phyloP scores from a whole-genome alignment of 1,140 invertebrate genomes.

The Telenomus remus region DNA sequence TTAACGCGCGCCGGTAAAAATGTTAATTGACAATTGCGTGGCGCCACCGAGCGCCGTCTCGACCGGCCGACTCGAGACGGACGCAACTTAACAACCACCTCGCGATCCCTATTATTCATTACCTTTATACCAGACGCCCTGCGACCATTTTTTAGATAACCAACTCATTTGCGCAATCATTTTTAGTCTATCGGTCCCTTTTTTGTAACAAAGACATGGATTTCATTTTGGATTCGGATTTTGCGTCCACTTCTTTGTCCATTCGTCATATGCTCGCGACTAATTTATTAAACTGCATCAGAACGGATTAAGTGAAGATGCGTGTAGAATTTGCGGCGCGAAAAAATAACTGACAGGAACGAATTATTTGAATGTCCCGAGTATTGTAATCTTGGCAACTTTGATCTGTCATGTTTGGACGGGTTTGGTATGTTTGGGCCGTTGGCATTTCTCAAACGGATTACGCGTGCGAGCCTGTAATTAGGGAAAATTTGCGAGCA shows the following conservation, averaged over 20 bases:
- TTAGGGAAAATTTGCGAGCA: neutral
- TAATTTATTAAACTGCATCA: too few relatives aligned
- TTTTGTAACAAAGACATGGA: neutral
- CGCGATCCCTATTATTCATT: constrained; percentile 44
- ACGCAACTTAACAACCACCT: constrained; percentile 40
- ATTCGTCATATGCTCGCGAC: too few relatives aligned
- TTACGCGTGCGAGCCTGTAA: neutral
- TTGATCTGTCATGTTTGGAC: too few relatives aligned
- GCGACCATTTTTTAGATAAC: constrained; percentile 37
- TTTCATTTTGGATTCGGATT: neutral
- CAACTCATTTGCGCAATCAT: constrained; percentile 26
- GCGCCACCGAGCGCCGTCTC: constrained; percentile 66
- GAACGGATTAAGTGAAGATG: too few relatives aligned
- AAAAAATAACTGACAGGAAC: too few relatives aligned
- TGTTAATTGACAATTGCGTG: constrained; percentile 75
- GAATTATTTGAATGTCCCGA: too few relatives aligned
- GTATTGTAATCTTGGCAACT: too few relatives aligned
- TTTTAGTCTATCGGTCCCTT: constrained; percentile 15
- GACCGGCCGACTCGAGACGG: constrained; percentile 41
- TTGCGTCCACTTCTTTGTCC: neutral
- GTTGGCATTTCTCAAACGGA: neutral
- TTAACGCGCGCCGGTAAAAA: constrained; percentile 71
- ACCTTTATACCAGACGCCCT: constrained; percentile 29
- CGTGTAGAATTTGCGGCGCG: too few relatives aligned
- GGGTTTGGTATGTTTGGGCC: too few relatives aligned